Percentiles rank a stretch among this genome's conserved stretches.
Evolutionary conservation across 2,888 invertebrate genomes (phyloP).

Genomic region (Dorcus parallelipipedus): DNA sequence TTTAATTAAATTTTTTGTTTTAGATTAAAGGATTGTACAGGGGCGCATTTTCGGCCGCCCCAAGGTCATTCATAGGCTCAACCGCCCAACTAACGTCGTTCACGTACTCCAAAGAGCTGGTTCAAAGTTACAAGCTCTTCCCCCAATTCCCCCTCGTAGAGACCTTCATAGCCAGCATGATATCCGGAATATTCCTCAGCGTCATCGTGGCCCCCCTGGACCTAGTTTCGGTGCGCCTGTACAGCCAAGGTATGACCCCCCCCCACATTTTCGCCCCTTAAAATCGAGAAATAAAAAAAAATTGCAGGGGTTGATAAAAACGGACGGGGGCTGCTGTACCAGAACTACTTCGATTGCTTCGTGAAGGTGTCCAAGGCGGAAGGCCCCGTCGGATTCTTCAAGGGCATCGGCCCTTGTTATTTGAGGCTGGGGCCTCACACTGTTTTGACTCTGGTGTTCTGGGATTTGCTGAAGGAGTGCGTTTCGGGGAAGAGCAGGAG

Average conservation of each 20-base stretch:
- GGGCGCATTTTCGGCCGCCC: constrained; percentile 71
- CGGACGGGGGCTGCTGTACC: constrained; percentile 68
- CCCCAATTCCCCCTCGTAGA: constrained; percentile 58
- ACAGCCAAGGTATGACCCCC: constrained; percentile 69
- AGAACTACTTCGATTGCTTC: constrained; percentile 72
- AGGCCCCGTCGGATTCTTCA: constrained; percentile 77
- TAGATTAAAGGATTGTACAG: constrained; percentile 69
- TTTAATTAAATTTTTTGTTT: constrained; percentile 5
- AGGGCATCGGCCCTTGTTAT: constrained; percentile 81
- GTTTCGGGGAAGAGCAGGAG: not conserved
- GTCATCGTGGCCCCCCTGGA: constrained; percentile 84
- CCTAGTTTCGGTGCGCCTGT: constrained; percentile 81
- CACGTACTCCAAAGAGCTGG: constrained; percentile 64
- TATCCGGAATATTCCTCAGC: constrained; percentile 77
- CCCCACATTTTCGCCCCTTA: not conserved
- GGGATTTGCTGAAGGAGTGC: constrained; percentile 61
- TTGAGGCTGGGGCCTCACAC: constrained; percentile 83
- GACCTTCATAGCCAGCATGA: constrained; percentile 68
- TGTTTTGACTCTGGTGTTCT: constrained; percentile 76
- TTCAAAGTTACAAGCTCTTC: constrained; percentile 51
- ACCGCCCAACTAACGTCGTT: constrained; percentile 83
- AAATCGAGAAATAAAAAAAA: not conserved
- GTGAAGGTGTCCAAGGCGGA: constrained; percentile 71
- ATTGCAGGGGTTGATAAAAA: constrained; percentile 59
- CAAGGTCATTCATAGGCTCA: constrained; percentile 76